Evolutionary conservation across 2,888 invertebrate species (phyloP), one percentile per base, ranked within the genome.

Genomic region (Branchipolynoe longqiensis): DNA sequence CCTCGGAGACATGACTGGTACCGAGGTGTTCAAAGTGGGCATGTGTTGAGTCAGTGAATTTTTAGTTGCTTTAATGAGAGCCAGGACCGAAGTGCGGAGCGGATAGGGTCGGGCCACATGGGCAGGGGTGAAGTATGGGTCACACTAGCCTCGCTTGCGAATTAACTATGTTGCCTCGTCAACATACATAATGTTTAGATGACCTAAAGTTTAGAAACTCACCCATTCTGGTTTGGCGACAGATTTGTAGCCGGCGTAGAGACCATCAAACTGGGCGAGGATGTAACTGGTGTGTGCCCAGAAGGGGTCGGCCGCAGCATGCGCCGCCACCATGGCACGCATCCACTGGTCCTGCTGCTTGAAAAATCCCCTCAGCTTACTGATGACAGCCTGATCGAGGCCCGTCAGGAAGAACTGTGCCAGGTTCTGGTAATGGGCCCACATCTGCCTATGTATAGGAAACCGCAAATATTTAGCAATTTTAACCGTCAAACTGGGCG

Each of bases 401-500:
- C 40, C 87, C 74, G 0, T 56, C 18, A 87, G 38, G 40, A 89
- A 85, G 73, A 91, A 90, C 18, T 85, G 87, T 25, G 89, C 86
- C 4, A 92, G 64, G 86, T 93, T 93, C 56, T 88, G 85, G 85
- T 90, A 92, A 62, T 92, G 90, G 48, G 91, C 87, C 87, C 91
- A 91, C 54, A 92, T 92, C 73, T 91, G 90, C 87, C 92, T 93
- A 89, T 6, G 8, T 48, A 48, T 48, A 48, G 48, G 18, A 48
- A 48, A 48, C 8, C 18, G 48, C 8, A 48, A 48, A n/a, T n/a
- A n/a, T n/a, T n/a, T n/a, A n/a, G n/a, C n/a, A n/a, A n/a, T n/a
- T n/a, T n/a, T n/a, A n/a, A n/a, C 93, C 93, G 88, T 92, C 91
- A 87, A 90, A 90, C 88, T 93, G 93, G 25, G 91, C 88, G 31